Conservation (phyloP, 1,140 invertebrate species). For the Halictus rubicundus region DNA sequence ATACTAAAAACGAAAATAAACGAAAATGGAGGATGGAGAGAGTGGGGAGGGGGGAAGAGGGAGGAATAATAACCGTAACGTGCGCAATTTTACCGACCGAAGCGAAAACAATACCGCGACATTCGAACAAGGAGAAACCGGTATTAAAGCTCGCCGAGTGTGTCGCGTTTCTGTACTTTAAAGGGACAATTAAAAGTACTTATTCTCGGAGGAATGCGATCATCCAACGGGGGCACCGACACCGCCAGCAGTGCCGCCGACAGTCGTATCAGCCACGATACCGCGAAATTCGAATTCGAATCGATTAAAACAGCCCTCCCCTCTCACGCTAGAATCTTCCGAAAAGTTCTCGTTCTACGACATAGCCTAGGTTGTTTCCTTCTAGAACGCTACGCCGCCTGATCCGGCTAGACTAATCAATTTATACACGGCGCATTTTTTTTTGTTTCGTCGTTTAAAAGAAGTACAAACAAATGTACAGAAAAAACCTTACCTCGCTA, state of each 20-base stretch:
- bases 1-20: not conserved
- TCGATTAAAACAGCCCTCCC: conserved; percentile 56
- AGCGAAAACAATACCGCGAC: not conserved
- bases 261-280: conserved; percentile 42
- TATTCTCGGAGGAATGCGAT: conserved; percentile 6
- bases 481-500: conserved; percentile 72
- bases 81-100: conserved; percentile 8
- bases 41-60: not conserved
- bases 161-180: not conserved
- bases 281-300: conserved; percentile 42
- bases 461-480: conserved; percentile 79
- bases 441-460: conserved; percentile 67
- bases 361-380: conserved; percentile 35
- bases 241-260: conserved; percentile 72
- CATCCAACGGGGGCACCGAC: conserved; percentile 55
- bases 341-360: conserved; percentile 34
- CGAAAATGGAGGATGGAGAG: no score
- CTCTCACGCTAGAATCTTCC: conserved; percentile 37
- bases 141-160: not conserved
- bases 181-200: not conserved
- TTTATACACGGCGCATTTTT: conserved; percentile 54
- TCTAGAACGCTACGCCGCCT: conserved; percentile 46
- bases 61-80: conserved; percentile 6
- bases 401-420: conserved; percentile 40
- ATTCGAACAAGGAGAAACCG: no score